Conservation (phyloP, 2,797 vertebrate species). For the Diplodus sargus region DNA sequence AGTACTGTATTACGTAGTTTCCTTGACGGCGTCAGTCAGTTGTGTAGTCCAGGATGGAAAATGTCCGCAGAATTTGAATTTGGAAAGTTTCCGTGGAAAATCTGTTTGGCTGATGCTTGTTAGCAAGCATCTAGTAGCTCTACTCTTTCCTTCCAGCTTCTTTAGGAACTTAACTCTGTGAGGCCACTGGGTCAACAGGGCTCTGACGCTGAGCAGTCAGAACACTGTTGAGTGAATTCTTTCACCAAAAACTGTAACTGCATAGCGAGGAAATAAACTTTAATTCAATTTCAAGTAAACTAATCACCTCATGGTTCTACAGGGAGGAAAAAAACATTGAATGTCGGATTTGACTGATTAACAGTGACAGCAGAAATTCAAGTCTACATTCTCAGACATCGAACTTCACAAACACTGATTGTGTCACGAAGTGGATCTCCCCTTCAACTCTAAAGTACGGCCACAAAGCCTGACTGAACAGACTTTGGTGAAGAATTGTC, state of each 20-base stretch:
- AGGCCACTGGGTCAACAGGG: background rate
- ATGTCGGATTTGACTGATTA: background rate
- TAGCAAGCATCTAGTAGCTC: background rate
- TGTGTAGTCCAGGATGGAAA: background rate
- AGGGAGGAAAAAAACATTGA: background rate
- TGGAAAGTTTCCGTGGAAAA: no score
- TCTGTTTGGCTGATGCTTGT: background rate
- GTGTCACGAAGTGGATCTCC: background rate
- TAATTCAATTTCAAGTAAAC: background rate
- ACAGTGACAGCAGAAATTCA: background rate
- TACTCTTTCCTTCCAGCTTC: background rate
- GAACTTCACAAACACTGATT: background rate
- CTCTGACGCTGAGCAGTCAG: background rate
- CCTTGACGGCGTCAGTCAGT: background rate
- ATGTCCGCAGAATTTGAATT: background rate
- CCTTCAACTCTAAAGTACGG: conserved; percentile 1
- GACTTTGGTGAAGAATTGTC: conserved; percentile 2
- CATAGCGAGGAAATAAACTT: background rate
- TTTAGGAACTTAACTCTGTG: background rate
- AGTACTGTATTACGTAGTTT: background rate
- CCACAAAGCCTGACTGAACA: conserved; percentile 4
- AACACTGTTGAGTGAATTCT: background rate
- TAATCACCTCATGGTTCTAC: background rate
- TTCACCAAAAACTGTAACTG: background rate
- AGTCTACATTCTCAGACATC: background rate